Conservation (phyloP, 2,888 invertebrate species). For the Notodonta dromedarius region DNA sequence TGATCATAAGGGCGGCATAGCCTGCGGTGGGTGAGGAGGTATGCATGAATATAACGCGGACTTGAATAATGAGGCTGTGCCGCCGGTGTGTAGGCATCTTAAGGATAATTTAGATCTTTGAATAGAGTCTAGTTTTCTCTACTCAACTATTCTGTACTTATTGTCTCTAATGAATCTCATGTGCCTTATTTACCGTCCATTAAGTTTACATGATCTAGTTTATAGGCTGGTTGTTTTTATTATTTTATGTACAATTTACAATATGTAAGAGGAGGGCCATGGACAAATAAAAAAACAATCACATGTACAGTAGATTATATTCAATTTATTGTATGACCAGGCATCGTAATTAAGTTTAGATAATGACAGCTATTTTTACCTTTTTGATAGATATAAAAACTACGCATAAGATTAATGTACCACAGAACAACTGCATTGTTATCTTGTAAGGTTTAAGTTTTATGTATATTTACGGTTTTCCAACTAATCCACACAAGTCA, state of each 20-base stretch:
- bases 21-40: too few species aligned
- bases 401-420: constrained; percentile 2
- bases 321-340: too few species aligned
- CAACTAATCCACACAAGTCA: too few species aligned
- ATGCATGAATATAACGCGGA: too few species aligned
- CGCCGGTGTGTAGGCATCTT: neutral
- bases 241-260: neutral
- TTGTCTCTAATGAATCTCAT: constrained; percentile 2
- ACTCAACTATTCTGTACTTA: neutral
- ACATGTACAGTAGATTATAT: too few species aligned
- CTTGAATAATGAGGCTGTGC: too few species aligned
- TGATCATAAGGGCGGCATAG: too few species aligned
- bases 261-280: neutral
- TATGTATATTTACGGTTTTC: neutral
- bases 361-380: too few species aligned
- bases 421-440: constrained; percentile 10
- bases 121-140: neutral
- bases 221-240: neutral
- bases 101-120: neutral
- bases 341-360: too few species aligned
- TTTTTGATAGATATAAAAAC: neutral
- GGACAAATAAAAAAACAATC: too few species aligned
- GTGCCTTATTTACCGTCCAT: constrained; percentile 5
- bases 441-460: neutral
- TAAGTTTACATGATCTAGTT: neutral